phyloP scores from a whole-genome alignment of 1,140 invertebrate genomes.

The Pristionchus pacificus region DNA sequence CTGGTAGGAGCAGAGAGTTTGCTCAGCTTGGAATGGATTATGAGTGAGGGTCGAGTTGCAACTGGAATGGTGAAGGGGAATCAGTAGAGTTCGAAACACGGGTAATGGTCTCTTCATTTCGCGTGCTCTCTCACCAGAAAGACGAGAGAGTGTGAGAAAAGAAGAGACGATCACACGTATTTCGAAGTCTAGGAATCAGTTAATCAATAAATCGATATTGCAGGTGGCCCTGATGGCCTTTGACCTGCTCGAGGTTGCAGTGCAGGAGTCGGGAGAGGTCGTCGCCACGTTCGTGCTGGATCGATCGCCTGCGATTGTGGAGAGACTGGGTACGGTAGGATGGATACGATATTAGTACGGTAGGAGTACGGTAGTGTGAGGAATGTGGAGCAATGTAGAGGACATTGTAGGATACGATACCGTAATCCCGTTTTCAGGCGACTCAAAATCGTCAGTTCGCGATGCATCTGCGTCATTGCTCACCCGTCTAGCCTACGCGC shows the following conservation, averaged over 20 bases:
- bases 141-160: neutral
- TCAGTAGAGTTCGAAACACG: no score
- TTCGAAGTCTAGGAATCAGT: no score
- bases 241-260: neutral
- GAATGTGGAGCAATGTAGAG: neutral
- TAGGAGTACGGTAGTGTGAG: neutral
- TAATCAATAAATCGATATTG: no score
- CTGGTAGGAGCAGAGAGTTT: no score
- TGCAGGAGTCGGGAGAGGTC: neutral
- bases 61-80: neutral
- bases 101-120: no score
- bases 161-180: no score
- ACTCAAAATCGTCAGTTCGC: neutral
- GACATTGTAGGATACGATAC: neutral
- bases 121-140: neutral
- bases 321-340: neutral
- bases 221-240: neutral
- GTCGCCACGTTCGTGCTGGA: neutral
- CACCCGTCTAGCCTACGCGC: neutral
- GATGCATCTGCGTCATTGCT: neutral
- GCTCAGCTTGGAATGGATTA: no score
- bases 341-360: neutral
- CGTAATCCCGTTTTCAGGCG: neutral
- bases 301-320: neutral
- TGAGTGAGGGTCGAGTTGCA: neutral